phyloP scores from a whole-genome alignment of 2,888 invertebrate species.

The Zaprionus obscuricornis region DNA sequence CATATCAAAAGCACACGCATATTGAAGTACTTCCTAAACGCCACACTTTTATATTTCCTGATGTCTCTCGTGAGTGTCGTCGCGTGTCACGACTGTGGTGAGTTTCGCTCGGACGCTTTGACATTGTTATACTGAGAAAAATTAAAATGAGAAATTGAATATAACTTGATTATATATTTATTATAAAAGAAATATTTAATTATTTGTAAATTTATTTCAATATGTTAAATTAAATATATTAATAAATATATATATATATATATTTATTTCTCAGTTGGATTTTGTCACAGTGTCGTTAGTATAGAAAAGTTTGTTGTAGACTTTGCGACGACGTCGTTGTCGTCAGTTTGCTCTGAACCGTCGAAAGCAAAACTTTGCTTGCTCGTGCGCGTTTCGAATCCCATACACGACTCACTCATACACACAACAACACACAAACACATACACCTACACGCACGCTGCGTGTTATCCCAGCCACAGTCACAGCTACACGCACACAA shows the following conservation, averaged over 20 bases:
- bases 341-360: constrained; percentile 63
- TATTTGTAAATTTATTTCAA: too few relatives aligned
- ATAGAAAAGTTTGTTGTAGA: constrained; percentile 49
- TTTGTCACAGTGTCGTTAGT: constrained; percentile 34
- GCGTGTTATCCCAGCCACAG: constrained; percentile 36
- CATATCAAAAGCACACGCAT: constrained; percentile 16
- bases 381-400: constrained; percentile 59
- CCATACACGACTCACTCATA: constrained; percentile 54
- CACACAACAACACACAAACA: constrained; percentile 38
- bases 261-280: not conserved
- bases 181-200: not conserved
- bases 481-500: constrained; percentile 27
- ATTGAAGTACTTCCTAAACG: constrained; percentile 47
- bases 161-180: not conserved
- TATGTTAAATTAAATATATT: not conserved
- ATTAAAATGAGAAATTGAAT: not conserved
- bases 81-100: constrained; percentile 61
- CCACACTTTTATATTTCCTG: constrained; percentile 59
- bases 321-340: constrained; percentile 44
- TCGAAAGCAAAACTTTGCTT: constrained; percentile 62
- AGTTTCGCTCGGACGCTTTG: constrained; percentile 24
- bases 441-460: constrained; percentile 3
- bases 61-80: constrained; percentile 16
- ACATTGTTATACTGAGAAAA: constrained; percentile 14
- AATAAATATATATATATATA: not conserved